phyloP scores from a whole-genome alignment of 2,888 invertebrate genomes.

The Resseliella maxima region DNA sequence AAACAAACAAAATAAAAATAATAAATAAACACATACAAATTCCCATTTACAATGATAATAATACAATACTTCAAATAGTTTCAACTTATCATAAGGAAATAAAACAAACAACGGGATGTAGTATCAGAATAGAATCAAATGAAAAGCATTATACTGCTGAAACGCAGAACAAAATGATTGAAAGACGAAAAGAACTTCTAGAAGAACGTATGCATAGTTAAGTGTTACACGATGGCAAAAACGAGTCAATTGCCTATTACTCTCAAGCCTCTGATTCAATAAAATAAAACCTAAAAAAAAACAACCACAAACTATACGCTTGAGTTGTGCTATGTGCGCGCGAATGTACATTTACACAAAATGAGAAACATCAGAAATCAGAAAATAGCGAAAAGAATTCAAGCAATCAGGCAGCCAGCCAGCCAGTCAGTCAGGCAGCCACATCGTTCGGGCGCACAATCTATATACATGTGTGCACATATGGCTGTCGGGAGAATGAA shows the following conservation, averaged over 20 bases:
- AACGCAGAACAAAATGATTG: not conserved
- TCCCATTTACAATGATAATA: slow-evolving; percentile 39
- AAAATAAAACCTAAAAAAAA: slow-evolving; percentile 43
- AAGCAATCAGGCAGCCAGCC: too few relatives aligned
- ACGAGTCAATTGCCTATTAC: slow-evolving; percentile 25
- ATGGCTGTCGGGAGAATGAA: slow-evolving; percentile 29
- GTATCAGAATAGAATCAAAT: not conserved
- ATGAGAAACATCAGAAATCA: not conserved
- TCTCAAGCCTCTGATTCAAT: slow-evolving; percentile 8
- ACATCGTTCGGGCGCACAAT: not conserved
- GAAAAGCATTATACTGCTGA: too few relatives aligned
- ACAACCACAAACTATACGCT: slow-evolving; percentile 39
- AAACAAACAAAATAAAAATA: not conserved
- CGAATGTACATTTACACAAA: not conserved
- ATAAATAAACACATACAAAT: not conserved
- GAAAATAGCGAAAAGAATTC: not conserved
- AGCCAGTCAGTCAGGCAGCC: not conserved
- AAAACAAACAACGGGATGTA: slow-evolving; percentile 9
- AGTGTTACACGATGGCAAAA: slow-evolving; percentile 27
- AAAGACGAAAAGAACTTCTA: not conserved
- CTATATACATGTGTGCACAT: not conserved
- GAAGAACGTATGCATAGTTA: not conserved
- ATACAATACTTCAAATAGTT: not conserved
- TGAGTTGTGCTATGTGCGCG: not conserved
- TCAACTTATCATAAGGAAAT: not conserved